Evolutionary conservation across 2,113 vertebrate species (phyloP).

Genomic region (Castor canadensis): DNA sequence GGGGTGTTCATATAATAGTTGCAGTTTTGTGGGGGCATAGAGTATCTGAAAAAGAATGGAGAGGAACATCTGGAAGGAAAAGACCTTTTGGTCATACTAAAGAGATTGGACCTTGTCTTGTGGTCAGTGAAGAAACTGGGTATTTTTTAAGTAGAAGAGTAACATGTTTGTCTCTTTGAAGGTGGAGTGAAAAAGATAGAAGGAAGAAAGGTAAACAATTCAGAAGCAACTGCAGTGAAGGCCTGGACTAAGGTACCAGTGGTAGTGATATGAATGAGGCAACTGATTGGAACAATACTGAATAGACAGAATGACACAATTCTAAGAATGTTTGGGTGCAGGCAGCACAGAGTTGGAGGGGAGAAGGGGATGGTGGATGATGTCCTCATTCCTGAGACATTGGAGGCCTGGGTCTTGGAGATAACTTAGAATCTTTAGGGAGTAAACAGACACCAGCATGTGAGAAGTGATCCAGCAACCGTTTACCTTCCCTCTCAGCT

Average conservation of each 20-base stretch:
- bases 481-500: neutral
- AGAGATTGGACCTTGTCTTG: neutral
- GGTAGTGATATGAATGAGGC: neutral
- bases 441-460: neutral
- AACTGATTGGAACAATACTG: neutral
- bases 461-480: neutral
- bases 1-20: neutral
- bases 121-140: neutral
- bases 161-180: neutral
- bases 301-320: neutral
- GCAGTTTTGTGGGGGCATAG: neutral
- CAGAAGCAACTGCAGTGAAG: neutral
- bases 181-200: neutral
- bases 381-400: neutral
- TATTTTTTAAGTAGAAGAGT: neutral
- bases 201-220: neutral
- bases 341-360: neutral
- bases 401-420: neutral
- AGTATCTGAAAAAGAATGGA: neutral
- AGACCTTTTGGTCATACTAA: neutral
- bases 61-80: neutral
- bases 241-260: neutral
- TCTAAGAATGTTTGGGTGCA: neutral
- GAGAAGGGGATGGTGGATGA: neutral
- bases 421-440: neutral